phyloP scores from a whole-genome alignment of 2,888 invertebrate species.

The Zelleria hepariella region DNA sequence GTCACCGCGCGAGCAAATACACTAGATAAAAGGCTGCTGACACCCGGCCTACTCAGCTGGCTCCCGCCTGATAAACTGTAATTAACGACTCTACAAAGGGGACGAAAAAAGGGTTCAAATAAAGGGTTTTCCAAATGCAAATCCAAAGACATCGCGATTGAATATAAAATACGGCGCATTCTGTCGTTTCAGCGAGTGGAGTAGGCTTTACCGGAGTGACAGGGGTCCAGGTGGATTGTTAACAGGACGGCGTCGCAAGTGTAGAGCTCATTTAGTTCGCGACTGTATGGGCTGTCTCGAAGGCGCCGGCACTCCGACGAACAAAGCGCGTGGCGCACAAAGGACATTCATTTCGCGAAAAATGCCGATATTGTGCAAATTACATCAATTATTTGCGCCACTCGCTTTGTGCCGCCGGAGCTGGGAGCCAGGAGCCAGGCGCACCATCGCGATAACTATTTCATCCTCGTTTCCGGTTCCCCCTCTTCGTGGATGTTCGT shows the following conservation, averaged over 20 bases:
- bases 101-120: background rate
- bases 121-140: background rate
- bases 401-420: background rate
- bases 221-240: background rate
- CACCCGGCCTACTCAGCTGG: background rate
- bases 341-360: slow-evolving; percentile 19
- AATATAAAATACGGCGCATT: background rate
- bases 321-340: background rate
- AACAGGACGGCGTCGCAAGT: background rate
- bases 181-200: background rate
- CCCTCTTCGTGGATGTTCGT: background rate
- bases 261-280: background rate
- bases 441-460: background rate
- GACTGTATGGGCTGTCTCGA: background rate
- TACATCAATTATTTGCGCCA: slow-evolving; percentile 27
- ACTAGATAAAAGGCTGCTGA: background rate
- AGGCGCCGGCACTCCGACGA: background rate
- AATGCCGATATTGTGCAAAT: slow-evolving; percentile 27
- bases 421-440: background rate
- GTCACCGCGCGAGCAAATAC: background rate
- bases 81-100: background rate
- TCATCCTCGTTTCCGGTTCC: background rate
- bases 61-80: background rate
- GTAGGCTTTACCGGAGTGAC: background rate
- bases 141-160: background rate